Base-by-base conservation (phyloP, 2,797 vertebrate species). In the Pseudomugil gertrudae region DNA sequence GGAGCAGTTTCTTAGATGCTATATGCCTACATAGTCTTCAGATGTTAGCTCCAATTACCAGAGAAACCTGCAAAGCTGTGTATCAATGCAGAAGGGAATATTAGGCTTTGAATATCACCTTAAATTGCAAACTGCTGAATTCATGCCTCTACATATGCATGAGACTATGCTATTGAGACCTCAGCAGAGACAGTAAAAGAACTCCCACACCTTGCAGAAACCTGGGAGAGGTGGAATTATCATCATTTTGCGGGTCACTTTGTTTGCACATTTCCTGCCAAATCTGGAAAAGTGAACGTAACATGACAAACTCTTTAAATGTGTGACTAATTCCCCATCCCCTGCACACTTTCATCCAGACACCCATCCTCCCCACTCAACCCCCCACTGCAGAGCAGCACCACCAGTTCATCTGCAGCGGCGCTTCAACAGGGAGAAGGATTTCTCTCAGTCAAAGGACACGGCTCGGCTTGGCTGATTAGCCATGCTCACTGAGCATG, bases 321-420 rank as follows among this genome's bases (percentile, higher is more conserved):
- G 88, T 90, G 84, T 87, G 81, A 92, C 90, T 85, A 94, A 94
- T 93, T 93, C 69, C 27, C 14, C 17, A 8, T 9, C 3, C 38
- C 1, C 30, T n/a, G 55, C 53, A 29, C 63, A 53, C 3, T 21
- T 68, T 5, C 67, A 36, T 53, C 50, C 69, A 32, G 56, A 62
- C 52, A 29, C 29, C 29, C n/a, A n/a, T n/a, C n/a, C n/a, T n/a
- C n/a, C 29, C 29, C 29, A 29, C 65, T 57, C 47, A 68, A 26
- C 1, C 38, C 72, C 40, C 67, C n/a, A 83, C 88, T 72, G 61
- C 72, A 93, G 88, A n/a, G 80, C 77, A 50, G 93, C 55, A 50
- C 89, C 86, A 80, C 43, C 19, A 92, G 90, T 92, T 92, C 90
- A 90, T 93, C 93, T 92, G 86, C 91, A 86, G 86, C 87, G 85